These are phyloP conservation scores for Trichomycterus rosablanca DNA, from an alignment of 2,113 vertebrate species.

Conservation along the genomic window DNA sequence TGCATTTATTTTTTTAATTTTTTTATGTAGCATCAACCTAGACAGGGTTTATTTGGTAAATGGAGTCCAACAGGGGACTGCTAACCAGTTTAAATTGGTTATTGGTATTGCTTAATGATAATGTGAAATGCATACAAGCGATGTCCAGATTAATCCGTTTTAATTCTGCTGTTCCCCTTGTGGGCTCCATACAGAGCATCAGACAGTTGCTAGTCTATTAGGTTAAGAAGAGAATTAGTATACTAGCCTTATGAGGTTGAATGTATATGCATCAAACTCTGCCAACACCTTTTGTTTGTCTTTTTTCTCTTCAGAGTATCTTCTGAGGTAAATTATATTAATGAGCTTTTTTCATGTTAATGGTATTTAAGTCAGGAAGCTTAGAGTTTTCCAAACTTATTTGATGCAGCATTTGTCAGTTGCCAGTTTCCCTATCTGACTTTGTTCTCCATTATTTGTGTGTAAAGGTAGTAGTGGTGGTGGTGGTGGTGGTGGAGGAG, in stretches of 20 bases:
- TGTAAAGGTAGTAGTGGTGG: constrained; percentile 71
- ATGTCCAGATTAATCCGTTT: no score
- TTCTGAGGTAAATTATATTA: constrained; percentile 21
- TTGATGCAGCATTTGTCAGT: no score
- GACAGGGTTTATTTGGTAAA: no score
- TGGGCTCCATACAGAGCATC: constrained; percentile 14
- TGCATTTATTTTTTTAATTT: no score
- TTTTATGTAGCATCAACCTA: no score
- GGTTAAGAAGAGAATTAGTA: no score
- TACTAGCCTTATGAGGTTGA: no score
- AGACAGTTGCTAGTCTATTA: neutral
- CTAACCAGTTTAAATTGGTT: no score
- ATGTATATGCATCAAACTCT: neutral
- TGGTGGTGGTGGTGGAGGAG: constrained; percentile 49
- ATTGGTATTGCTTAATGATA: no score
- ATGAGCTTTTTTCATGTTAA: neutral
- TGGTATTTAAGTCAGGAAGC: constrained; percentile 17
- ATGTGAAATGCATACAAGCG: no score
- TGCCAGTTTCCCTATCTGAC: neutral
- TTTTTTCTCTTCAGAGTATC: constrained; percentile 21
- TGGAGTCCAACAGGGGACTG: constrained; percentile 12
- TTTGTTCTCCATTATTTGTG: constrained; percentile 26
- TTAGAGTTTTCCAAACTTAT: neutral
- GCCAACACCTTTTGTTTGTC: neutral
- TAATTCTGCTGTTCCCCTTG: constrained; percentile 10